A percentile compares a stretch with the other conserved stretches of the same genome.
Conservation (phyloP, 1,140 invertebrate species). For the Bombus huntii region DNA sequence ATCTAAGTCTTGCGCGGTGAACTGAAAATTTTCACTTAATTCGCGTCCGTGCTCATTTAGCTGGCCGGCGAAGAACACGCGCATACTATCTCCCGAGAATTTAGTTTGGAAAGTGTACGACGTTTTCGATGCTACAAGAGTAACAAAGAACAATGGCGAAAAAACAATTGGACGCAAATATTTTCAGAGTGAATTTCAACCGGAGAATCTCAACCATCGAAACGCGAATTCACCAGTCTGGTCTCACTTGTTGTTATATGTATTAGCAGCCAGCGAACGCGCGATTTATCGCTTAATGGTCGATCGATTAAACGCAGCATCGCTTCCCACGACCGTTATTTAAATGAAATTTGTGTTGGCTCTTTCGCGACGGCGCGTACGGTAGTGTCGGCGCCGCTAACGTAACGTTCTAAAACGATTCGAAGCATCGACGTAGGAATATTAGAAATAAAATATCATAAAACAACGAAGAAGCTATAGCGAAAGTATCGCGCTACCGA, state of each 20-base stretch:
- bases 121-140: too few relatives aligned
- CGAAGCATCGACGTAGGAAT: neutral
- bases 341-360: conserved; percentile 18
- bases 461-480: neutral
- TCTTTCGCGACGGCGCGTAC: neutral
- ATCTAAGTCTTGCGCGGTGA: neutral
- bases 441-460: neutral
- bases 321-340: conserved; percentile 10
- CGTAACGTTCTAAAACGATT: neutral
- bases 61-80: neutral
- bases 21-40: conserved; percentile 14
- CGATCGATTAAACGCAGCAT: conserved; percentile 17
- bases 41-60: neutral
- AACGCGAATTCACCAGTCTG: conserved; percentile 2
- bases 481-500: neutral
- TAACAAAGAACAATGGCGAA: neutral
- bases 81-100: neutral
- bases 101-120: neutral
- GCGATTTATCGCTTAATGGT: conserved; percentile 27
- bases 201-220: neutral
- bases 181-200: neutral
- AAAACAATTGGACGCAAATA: neutral
- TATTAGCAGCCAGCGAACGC: conserved; percentile 18
- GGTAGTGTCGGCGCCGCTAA: neutral
- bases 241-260: conserved; percentile 15